phyloP scores from a whole-genome alignment of 2,888 invertebrate species.

The Melipona beecheii region DNA sequence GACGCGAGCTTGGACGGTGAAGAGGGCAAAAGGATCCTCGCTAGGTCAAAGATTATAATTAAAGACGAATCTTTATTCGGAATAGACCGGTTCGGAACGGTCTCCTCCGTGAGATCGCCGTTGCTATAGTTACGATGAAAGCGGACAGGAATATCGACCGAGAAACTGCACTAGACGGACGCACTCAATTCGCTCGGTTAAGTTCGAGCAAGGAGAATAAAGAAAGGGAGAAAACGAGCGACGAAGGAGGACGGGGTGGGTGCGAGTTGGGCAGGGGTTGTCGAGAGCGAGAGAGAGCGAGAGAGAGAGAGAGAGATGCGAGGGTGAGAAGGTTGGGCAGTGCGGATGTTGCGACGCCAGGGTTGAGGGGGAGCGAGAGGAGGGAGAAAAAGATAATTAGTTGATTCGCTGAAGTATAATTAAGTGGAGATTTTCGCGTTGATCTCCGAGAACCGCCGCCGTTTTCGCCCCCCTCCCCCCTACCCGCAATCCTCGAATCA shows the following conservation, averaged over 20 bases:
- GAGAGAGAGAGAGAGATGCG: too few relatives aligned
- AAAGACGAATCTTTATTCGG: slow-evolving; percentile 75
- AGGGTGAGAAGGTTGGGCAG: neutral
- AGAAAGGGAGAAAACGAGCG: slow-evolving; percentile 34
- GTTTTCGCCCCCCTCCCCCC: slow-evolving; percentile 9
- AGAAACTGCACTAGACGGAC: slow-evolving; percentile 74
- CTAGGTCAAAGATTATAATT: slow-evolving; percentile 72
- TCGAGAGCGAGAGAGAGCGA: too few relatives aligned
- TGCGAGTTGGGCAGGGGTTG: neutral
- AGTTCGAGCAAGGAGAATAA: slow-evolving; percentile 65
- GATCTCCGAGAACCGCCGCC: slow-evolving; percentile 14
- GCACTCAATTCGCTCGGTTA: slow-evolving; percentile 65
- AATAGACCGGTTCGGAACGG: slow-evolving; percentile 67
- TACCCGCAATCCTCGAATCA: slow-evolving; percentile 20
- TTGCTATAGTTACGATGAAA: slow-evolving; percentile 80
- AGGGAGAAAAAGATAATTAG: slow-evolving; percentile 70
- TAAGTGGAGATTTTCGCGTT: slow-evolving; percentile 62
- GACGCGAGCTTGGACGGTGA: too few relatives aligned
- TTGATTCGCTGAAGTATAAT: slow-evolving; percentile 73
- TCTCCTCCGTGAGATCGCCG: slow-evolving; percentile 71
- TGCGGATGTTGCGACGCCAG: slow-evolving; percentile 14
- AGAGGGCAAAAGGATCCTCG: slow-evolving; percentile 23
- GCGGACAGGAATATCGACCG: slow-evolving; percentile 78
- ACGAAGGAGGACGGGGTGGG: neutral
- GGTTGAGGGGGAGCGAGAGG: neutral